phyloP scores from a whole-genome alignment of 1,140 invertebrate genomes.

The Drosophila mojavensis region DNA sequence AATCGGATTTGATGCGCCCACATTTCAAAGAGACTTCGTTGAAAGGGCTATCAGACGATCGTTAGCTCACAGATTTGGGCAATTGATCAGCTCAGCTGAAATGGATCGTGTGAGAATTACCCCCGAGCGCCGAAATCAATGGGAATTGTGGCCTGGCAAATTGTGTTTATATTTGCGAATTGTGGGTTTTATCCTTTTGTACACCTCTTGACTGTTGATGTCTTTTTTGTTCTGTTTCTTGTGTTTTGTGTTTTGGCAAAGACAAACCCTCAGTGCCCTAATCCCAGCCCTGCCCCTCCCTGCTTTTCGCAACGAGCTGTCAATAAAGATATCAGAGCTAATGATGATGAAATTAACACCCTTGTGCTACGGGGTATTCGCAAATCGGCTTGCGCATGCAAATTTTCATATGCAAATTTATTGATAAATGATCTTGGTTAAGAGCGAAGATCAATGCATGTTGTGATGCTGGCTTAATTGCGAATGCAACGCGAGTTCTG shows the following conservation, averaged over 20 bases:
- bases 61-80: conserved; percentile 24
- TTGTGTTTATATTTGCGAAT: conserved; percentile 64
- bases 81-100: conserved; percentile 41
- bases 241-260: conserved; percentile 18
- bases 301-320: conserved; percentile 38
- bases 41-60: conserved; percentile 11
- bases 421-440: conserved; percentile 49
- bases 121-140: conserved; percentile 2
- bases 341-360: conserved; percentile 68
- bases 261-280: conserved; percentile 3
- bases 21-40: conserved; percentile 9
- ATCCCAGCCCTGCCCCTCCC: conserved; percentile 9
- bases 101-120: conserved; percentile 1
- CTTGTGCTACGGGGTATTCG: conserved; percentile 14
- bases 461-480: conserved; percentile 55
- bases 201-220: conserved; percentile 58
- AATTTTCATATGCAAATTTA: conserved; percentile 55
- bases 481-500: neutral
- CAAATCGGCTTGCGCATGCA: conserved; percentile 45
- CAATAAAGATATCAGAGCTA: conserved; percentile 57
- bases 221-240: neutral
- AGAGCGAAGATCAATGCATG: conserved; percentile 15
- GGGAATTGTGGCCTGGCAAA: conserved; percentile 33
- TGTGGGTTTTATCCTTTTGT: conserved; percentile 65
- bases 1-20: conserved; percentile 3